Evolutionary conservation across 2,113 vertebrate genomes (phyloP).

Genomic region (Rhinopomastus cyanomelas): DNA sequence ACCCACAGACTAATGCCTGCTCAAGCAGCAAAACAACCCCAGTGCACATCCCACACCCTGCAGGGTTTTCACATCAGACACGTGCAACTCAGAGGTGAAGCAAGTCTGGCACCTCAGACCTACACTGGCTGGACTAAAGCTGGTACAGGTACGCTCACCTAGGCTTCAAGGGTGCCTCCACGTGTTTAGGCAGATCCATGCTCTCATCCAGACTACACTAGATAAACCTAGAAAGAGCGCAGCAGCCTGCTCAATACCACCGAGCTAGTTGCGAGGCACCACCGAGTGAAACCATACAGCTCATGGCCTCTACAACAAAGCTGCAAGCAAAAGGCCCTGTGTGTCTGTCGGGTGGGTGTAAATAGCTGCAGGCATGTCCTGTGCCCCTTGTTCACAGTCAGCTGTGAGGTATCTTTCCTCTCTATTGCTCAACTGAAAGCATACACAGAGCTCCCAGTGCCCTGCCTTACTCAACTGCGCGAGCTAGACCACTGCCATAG

Average conservation of each 20-base stretch:
- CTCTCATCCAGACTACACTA: not conserved
- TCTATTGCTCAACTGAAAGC: not conserved
- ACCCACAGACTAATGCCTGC: not conserved
- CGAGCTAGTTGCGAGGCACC: not conserved
- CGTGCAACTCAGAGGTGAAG: accelerated
- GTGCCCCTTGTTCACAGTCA: not conserved
- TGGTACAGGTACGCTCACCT: not conserved
- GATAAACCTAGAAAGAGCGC: not conserved
- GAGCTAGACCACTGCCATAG: accelerated
- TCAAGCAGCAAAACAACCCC: not conserved
- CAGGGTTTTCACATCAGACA: not conserved
- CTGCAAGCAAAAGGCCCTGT: not conserved
- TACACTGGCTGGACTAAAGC: not conserved
- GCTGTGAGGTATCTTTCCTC: not conserved
- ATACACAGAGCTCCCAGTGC: not conserved
- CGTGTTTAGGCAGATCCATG: not conserved
- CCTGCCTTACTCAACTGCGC: not conserved
- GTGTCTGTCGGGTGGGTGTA: accelerated
- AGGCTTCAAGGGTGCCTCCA: not conserved
- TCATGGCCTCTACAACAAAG: not conserved
- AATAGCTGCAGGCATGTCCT: not conserved
- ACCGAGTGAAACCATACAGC: not conserved
- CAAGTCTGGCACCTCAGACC: not conserved
- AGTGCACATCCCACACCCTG: not conserved
- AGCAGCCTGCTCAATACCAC: not conserved